phyloP scores from a whole-genome alignment of 1,140 invertebrate species.

The Trichonephila inaurata region DNA sequence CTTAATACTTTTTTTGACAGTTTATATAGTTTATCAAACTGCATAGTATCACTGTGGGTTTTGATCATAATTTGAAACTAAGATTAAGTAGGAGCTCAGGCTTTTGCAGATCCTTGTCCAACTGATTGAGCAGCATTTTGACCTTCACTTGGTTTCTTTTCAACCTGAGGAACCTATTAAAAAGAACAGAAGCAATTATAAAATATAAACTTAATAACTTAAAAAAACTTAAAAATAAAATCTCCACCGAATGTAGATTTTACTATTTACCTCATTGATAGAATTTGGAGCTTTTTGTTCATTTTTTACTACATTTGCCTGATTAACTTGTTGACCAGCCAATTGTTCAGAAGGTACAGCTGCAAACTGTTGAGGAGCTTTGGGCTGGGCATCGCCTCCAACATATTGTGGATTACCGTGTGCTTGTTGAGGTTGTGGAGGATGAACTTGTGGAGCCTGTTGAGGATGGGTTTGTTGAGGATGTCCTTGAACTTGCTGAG shows the following conservation, averaged over 20 bases:
- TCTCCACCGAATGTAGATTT: neutral
- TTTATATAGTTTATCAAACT: neutral
- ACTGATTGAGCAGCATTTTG: neutral
- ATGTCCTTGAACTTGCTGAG: too few relatives aligned
- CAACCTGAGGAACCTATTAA: neutral
- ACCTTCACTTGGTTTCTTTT: constrained; percentile 16
- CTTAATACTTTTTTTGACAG: neutral
- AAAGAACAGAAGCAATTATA: neutral
- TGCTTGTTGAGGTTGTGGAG: constrained; percentile 56
- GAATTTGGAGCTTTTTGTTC: neutral
- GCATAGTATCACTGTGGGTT: neutral
- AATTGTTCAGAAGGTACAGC: constrained; percentile 74
- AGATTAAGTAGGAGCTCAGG: neutral
- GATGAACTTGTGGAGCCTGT: constrained; percentile 36
- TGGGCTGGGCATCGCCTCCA: constrained; percentile 46
- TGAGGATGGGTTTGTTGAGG: neutral
- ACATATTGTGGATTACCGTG: constrained; percentile 69
- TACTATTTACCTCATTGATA: neutral
- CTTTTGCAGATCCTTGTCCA: neutral
- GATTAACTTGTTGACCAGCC: constrained; percentile 24
- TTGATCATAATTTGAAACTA: constrained; percentile 27
- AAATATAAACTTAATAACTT: neutral
- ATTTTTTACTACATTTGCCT: neutral
- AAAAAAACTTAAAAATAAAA: neutral
- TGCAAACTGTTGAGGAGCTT: constrained; percentile 25